Percentiles rank a stretch among this genome's conserved stretches.
These are phyloP conservation scores for Ptilodon capucinus DNA, from an alignment of 2,888 invertebrate genomes.

Conservation along the genomic window DNA sequence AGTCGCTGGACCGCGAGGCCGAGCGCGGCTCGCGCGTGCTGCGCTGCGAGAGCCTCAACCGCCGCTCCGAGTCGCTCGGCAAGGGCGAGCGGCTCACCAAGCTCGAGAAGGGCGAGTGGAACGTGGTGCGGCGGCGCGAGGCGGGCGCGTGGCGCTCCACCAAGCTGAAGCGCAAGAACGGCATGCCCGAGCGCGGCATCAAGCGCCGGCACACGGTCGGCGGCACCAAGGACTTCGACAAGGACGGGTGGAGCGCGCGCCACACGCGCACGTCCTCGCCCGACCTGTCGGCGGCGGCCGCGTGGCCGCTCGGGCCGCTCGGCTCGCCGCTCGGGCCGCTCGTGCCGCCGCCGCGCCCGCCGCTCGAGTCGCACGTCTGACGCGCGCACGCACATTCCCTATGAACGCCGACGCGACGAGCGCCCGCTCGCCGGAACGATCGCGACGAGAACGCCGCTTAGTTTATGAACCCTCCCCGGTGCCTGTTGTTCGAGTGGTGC, in stretches of 20 bases:
- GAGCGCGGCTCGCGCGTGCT: conserved; percentile 46
- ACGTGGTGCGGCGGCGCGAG: conserved; percentile 85
- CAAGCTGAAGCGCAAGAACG: conserved; percentile 89
- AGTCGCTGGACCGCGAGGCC: conserved; percentile 83
- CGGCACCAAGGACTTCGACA: conserved; percentile 92
- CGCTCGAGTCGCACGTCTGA: conserved; percentile 54
- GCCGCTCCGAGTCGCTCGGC: conserved; percentile 46
- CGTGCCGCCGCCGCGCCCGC: conserved; percentile 70
- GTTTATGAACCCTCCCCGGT: conserved; percentile 37
- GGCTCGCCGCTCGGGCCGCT: conserved; percentile 54
- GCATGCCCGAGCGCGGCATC: conserved; percentile 91
- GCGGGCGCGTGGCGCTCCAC: conserved; percentile 79
- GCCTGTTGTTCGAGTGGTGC: conserved; percentile 46
- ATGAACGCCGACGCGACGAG: neutral
- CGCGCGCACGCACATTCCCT: neutral
- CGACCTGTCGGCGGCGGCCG: conserved; percentile 75
- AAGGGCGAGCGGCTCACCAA: conserved; percentile 76
- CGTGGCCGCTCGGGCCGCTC: conserved; percentile 64
- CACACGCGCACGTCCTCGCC: conserved; percentile 84
- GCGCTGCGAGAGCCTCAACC: conserved; percentile 22
- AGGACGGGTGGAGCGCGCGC: conserved; percentile 84
- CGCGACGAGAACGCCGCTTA: conserved; percentile 21
- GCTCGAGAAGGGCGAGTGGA: conserved; percentile 87
- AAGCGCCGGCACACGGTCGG: conserved; percentile 96
- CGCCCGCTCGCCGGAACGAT: conserved; percentile 9